Base-by-base conservation (phyloP, 1,140 invertebrate species). In the Pseudomyrmex pallidus region DNA sequence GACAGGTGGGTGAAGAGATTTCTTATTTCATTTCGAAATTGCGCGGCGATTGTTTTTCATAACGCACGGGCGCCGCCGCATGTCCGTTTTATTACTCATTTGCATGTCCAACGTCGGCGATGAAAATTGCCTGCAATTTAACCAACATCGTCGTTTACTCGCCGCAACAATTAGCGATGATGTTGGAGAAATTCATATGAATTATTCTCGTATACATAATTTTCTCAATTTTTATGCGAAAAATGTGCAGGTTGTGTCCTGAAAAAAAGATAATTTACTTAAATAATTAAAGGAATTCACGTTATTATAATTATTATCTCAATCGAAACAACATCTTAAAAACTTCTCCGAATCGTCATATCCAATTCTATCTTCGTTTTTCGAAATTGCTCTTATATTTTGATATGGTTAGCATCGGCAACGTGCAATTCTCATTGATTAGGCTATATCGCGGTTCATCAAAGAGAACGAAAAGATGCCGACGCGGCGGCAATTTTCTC, bases 11-110 rank as follows among this genome's bases (percentile, higher is more conserved):
- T 44, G n/a, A 50, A 64, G 50, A 46, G 35, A 78, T 78, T 78
- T 78, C 35, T 78, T 56, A 68, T 70, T 78, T 70, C 10, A 59
- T 20, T 70, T 78, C 68, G 76, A 20, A 17, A 5, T 17, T 50
- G 22, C 44, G n/a, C 25, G 35, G 20, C 15, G 52, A 78, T 56
- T 70, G 20, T 78, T 59, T 59, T 35, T 70, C 74, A 57, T 61
- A 52, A 46, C 44, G 46, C 15, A 15, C 35, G 17, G n/a, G 56
- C 62, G 10, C 48, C 17, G 25, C 46, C 22, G 12, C 74, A 13
- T 52, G 76, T 5, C 5, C 13, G 8, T 57, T 78, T 78, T 70
- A 59, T 59, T 59, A 20, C 52, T 68, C 54, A 78, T 48, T 78
- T 70, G 15, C 52, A 46, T 77, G 35, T 10, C 10, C 10, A 46